Conservation (phyloP, 2,113 vertebrate genomes). For the Ornithorhynchus anatinus region DNA sequence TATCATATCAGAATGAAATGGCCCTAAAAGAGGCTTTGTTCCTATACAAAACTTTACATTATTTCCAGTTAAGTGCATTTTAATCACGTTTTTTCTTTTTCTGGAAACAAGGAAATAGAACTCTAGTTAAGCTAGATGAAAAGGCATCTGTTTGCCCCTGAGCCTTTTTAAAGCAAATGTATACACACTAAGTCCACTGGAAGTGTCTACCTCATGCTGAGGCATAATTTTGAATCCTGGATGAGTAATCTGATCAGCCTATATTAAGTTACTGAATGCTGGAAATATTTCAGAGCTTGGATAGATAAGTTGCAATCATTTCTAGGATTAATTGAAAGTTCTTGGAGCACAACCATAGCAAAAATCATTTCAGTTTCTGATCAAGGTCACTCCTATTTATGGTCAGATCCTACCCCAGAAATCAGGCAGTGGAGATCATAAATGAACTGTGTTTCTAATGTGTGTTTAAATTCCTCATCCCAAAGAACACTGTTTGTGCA, state of each 20-base stretch:
- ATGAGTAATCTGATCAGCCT: neutral
- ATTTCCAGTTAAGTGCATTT: too few relatives aligned
- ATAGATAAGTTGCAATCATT: neutral
- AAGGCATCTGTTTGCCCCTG: constrained; percentile 2
- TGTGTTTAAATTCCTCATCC: neutral
- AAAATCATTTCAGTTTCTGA: neutral
- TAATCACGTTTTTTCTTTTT: neutral
- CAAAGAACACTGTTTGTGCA: neutral
- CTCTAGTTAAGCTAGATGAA: neutral
- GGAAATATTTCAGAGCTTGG: neutral
- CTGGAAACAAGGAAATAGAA: neutral
- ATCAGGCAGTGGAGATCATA: neutral
- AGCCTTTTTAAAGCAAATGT: constrained; percentile 28
- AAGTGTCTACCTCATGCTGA: neutral
- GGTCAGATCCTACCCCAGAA: neutral
- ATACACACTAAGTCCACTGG: neutral
- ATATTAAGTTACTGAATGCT: neutral
- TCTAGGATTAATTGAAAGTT: constrained; percentile 4
- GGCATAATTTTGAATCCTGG: neutral
- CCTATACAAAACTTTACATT: too few relatives aligned
- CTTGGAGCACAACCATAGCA: neutral
- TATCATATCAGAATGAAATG: too few relatives aligned
- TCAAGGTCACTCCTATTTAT: neutral
- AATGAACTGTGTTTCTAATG: constrained; percentile 2
- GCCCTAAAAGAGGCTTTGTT: too few relatives aligned